Evolutionary conservation across 2,113 vertebrate species (phyloP).

Genomic region (Nibea coibor): DNA sequence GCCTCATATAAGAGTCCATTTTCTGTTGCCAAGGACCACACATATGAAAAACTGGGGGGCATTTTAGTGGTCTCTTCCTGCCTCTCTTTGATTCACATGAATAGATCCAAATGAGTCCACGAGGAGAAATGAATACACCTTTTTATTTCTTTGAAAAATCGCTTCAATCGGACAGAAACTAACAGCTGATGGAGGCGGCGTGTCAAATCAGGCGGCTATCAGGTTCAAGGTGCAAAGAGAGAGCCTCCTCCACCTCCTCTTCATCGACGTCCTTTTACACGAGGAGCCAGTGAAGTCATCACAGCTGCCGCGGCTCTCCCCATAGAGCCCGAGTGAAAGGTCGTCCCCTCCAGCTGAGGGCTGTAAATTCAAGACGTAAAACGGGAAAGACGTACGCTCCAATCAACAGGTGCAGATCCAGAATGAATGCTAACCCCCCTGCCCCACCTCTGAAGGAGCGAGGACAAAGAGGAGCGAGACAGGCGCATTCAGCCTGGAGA

Average conservation of each 20-base stretch:
- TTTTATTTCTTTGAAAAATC: conserved; percentile 51
- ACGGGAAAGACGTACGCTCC: conserved; percentile 68
- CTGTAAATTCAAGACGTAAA: conserved; percentile 81
- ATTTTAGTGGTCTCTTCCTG: conserved; percentile 65
- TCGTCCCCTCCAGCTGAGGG: conserved; percentile 78
- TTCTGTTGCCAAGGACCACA: conserved; percentile 67
- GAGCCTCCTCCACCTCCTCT: background rate
- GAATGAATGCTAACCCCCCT: conserved; percentile 67
- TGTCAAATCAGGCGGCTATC: conserved; percentile 64
- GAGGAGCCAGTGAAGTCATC: conserved; percentile 71
- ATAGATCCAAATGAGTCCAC: conserved; percentile 51
- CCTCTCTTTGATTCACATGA: conserved; percentile 53
- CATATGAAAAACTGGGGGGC: conserved; percentile 56
- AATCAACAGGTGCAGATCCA: conserved; percentile 80
- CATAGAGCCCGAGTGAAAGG: conserved; percentile 67
- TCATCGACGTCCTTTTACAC: conserved; percentile 39
- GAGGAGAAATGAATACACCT: conserved; percentile 51
- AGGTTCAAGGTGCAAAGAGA: conserved; percentile 66
- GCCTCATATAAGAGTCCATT: conserved; percentile 48
- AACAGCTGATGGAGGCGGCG: conserved; percentile 69
- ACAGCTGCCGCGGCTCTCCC: conserved; percentile 74
- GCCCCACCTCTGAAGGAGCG: background rate
- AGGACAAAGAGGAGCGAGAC: conserved; percentile 53
- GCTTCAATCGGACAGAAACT: conserved; percentile 55
- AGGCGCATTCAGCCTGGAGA: conserved; percentile 52